Evolutionary conservation across 2,113 vertebrate species (phyloP).

Genomic region (Rhabdomys dilectus): DNA sequence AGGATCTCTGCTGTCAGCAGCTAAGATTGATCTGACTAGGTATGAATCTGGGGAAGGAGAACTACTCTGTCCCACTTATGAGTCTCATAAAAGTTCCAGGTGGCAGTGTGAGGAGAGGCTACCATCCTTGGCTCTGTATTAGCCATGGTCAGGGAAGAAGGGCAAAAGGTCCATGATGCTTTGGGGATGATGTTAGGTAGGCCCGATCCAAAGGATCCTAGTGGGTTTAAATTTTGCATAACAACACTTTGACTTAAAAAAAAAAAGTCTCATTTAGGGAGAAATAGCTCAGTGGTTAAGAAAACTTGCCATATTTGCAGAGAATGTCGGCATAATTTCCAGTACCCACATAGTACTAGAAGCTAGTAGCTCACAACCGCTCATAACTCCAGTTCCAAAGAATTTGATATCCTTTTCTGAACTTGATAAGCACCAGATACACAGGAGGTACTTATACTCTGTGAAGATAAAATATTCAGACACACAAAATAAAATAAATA

Average conservation of each 20-base stretch:
- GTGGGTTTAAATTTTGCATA: background rate
- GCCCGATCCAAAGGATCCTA: background rate
- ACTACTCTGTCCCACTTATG: background rate
- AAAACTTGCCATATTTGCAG: background rate
- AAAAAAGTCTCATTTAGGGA: background rate
- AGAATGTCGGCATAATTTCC: background rate
- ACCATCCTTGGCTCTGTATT: background rate
- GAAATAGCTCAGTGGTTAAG: background rate
- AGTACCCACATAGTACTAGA: background rate
- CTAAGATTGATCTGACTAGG: background rate
- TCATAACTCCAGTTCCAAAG: background rate
- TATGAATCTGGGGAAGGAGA: background rate
- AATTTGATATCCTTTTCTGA: background rate
- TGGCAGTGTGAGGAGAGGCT: background rate
- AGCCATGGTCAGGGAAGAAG: no score
- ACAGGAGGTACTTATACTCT: no score
- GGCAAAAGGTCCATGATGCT: background rate
- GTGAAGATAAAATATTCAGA: background rate
- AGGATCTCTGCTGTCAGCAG: background rate
- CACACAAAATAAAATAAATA: background rate
- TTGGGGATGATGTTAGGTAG: no score
- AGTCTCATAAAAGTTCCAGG: background rate
- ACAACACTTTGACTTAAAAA: background rate
- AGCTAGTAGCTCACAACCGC: background rate
- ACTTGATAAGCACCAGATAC: background rate